phyloP scores from a whole-genome alignment of 2,888 invertebrate species.

The Keiferia lycopersicella region DNA sequence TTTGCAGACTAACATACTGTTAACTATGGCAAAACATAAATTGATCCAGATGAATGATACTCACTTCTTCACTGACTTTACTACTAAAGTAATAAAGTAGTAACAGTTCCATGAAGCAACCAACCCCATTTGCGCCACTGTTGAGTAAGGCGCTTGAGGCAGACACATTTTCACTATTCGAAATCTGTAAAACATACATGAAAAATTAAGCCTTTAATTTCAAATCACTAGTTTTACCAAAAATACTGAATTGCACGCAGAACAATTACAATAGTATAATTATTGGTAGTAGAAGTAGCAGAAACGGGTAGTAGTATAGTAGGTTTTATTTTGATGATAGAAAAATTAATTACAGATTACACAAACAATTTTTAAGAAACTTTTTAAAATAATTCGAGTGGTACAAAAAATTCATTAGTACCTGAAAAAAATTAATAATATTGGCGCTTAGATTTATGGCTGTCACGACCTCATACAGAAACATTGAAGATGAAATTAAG shows the following conservation, averaged over 20 bases:
- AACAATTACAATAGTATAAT: too few relatives aligned
- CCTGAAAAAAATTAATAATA: conserved; percentile 59
- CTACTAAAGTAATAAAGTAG: background rate
- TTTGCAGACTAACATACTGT: too few relatives aligned
- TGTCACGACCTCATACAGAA: conserved; percentile 56
- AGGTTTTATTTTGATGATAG: background rate
- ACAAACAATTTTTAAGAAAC: background rate
- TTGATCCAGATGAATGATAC: background rate
- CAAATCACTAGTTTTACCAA: too few relatives aligned
- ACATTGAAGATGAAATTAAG: conserved; percentile 60
- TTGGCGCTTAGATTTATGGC: conserved; percentile 61
- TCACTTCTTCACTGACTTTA: background rate
- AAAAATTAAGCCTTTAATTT: background rate
- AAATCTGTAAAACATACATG: background rate
- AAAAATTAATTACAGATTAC: too few relatives aligned
- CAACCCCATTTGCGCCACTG: background rate
- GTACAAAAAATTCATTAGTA: too few relatives aligned
- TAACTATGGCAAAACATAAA: too few relatives aligned
- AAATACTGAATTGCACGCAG: too few relatives aligned
- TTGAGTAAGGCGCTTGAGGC: background rate
- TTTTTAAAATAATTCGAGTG: background rate
- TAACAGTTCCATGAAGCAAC: background rate
- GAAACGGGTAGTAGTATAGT: too few relatives aligned
- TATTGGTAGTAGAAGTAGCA: too few relatives aligned
- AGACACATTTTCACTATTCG: background rate